phyloP scores from a whole-genome alignment of 53 echinoderm and acorn worm species.

The Hippasteria phrygiana region DNA sequence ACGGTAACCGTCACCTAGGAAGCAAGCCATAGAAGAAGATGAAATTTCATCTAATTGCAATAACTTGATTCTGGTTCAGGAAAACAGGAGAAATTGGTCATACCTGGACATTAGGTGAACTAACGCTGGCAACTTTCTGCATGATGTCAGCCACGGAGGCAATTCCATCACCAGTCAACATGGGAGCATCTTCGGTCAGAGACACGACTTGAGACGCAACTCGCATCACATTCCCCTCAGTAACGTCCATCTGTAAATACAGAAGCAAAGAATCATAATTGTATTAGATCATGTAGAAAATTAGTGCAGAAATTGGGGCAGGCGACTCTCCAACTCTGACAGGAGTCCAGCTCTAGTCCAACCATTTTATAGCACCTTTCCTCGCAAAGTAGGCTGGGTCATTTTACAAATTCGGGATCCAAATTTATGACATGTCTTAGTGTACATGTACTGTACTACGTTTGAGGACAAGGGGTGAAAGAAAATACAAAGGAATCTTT shows the following conservation, averaged over 20 bases:
- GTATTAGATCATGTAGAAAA: too few species aligned
- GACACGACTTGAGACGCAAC: conserved; percentile 56
- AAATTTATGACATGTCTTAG: too few species aligned
- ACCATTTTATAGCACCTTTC: too few species aligned
- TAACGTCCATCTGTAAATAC: conserved; percentile 45
- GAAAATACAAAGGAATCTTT: too few species aligned
- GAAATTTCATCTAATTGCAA: not conserved
- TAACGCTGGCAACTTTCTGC: conserved; percentile 50
- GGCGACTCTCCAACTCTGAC: too few species aligned
- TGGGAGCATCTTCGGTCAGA: conserved; percentile 58
- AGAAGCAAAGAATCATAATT: not conserved
- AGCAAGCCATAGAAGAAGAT: not conserved
- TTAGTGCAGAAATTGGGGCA: too few species aligned
- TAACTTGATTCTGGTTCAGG: not conserved
- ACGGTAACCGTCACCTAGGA: conserved; percentile 64
- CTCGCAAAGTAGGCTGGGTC: too few species aligned
- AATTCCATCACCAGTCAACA: conserved; percentile 62
- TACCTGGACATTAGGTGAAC: conserved; percentile 66
- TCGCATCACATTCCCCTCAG: conserved; percentile 55
- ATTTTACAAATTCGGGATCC: too few species aligned
- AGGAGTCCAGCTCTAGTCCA: too few species aligned
- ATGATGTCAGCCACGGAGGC: conserved; percentile 48
- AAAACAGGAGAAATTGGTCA: not conserved
- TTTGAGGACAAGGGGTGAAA: too few species aligned
- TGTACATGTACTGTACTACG: too few species aligned